These are phyloP conservation scores for Hypomecis atomaria DNA, from an alignment of 2,888 invertebrate genomes.

Conservation along the genomic window DNA sequence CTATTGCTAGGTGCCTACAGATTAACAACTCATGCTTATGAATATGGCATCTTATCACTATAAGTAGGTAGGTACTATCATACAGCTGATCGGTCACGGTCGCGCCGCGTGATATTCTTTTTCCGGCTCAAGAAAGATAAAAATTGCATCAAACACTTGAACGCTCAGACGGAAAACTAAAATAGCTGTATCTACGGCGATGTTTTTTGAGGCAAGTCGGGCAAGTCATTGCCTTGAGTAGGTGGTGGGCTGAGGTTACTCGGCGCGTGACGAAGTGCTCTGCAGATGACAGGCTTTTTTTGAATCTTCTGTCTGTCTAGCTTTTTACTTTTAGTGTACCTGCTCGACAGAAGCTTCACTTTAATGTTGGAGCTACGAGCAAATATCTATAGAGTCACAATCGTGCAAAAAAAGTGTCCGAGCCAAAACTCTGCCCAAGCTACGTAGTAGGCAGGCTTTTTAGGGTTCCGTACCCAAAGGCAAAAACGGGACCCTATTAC, in stretches of 20 bases:
- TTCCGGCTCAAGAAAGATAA: conserved; percentile 11
- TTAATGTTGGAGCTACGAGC: too few species aligned
- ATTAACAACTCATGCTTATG: neutral
- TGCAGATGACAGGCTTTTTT: neutral
- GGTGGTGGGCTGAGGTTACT: conserved; percentile 9
- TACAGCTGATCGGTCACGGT: conserved; percentile 20
- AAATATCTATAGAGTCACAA: too few species aligned
- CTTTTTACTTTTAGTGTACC: too few species aligned
- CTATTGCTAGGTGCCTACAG: too few species aligned
- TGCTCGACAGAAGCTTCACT: too few species aligned
- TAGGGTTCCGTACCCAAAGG: too few species aligned
- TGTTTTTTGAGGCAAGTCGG: conserved; percentile 13
- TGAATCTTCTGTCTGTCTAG: neutral
- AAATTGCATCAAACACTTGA: conserved; percentile 4
- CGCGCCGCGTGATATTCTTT: conserved; percentile 6
- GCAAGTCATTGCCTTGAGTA: conserved; percentile 22
- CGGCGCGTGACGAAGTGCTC: neutral
- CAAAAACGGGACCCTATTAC: too few species aligned
- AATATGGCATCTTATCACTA: neutral
- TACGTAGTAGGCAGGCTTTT: too few species aligned
- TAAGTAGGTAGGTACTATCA: neutral
- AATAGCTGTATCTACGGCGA: conserved; percentile 16
- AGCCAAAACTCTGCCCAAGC: too few species aligned
- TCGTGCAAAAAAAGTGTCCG: too few species aligned
- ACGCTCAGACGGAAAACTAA: neutral